A percentile compares a stretch with the other conserved stretches of the same genome.
These are phyloP conservation scores for Cyclina sinensis DNA, from an alignment of 1,140 invertebrate genomes.

Conservation along the genomic window DNA sequence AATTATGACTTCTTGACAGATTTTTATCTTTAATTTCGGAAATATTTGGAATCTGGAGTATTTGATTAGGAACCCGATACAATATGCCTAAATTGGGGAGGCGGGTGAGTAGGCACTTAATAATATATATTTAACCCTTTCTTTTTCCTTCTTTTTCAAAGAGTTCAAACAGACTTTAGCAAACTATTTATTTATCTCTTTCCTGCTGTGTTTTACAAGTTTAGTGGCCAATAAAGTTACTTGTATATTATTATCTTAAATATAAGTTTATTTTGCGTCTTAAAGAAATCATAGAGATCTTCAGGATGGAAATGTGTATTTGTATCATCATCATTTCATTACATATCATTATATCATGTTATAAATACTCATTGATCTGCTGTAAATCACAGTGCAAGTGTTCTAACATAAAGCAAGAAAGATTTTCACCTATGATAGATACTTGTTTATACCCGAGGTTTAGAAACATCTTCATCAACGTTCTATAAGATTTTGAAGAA, in stretches of 20 bases:
- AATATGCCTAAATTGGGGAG: slow-evolving; percentile 54
- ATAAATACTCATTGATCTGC: too few species aligned
- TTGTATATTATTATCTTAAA: background rate
- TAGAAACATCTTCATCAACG: too few species aligned
- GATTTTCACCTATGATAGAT: too few species aligned
- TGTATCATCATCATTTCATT: too few species aligned
- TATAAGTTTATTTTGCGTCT: background rate
- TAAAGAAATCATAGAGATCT: too few species aligned
- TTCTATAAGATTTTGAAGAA: too few species aligned
- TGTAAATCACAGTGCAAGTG: too few species aligned
- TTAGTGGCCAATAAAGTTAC: background rate
- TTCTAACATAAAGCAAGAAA: too few species aligned
- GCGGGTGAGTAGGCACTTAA: slow-evolving; percentile 35
- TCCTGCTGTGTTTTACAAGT: background rate
- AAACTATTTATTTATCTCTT: background rate
- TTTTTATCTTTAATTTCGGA: slow-evolving; percentile 31
- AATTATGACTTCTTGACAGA: slow-evolving; percentile 55
- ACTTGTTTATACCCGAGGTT: too few species aligned
- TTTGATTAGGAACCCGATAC: background rate
- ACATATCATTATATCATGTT: too few species aligned
- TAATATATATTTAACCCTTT: background rate
- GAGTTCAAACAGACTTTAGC: background rate
- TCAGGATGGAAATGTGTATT: too few species aligned
- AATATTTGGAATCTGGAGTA: background rate
- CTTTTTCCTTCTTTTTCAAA: background rate